A percentile compares a stretch with the other conserved stretches of the same genome.
Conservation (phyloP, 2,888 invertebrate species). For the Drosophila meridiana region DNA sequence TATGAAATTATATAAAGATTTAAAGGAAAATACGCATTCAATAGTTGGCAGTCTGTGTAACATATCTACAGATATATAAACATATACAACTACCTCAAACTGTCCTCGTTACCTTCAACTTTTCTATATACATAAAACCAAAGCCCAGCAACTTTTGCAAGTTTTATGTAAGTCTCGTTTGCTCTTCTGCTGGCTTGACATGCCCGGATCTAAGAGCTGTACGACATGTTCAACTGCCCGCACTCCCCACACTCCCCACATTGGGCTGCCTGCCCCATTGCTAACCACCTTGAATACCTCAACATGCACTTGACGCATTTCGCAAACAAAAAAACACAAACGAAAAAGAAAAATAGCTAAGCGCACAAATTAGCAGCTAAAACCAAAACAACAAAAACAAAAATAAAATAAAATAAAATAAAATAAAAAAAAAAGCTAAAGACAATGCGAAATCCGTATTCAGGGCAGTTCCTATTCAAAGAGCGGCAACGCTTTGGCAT, state of each 20-base stretch:
- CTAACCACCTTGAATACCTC: conserved; percentile 19
- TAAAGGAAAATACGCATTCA: no score
- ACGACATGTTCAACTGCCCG: conserved; percentile 31
- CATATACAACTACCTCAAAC: background rate
- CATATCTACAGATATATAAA: background rate
- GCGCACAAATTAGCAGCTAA: conserved; percentile 68
- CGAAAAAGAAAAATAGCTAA: conserved; percentile 35
- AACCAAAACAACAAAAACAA: conserved; percentile 1
- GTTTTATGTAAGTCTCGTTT: conserved; percentile 2
- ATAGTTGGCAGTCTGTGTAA: background rate
- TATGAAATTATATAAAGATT: no score
- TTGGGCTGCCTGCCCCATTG: background rate
- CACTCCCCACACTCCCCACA: background rate
- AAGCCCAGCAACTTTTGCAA: background rate
- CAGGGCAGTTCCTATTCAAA: conserved; percentile 77
- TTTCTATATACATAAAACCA: background rate
- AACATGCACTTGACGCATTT: conserved; percentile 55
- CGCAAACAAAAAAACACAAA: conserved; percentile 17
- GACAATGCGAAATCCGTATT: conserved; percentile 78
- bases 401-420: no score
- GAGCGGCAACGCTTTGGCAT: conserved; percentile 72
- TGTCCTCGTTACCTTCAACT: conserved; percentile 1
- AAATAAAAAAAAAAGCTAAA: conserved; percentile 7
- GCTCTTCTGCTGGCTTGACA: conserved; percentile 15
- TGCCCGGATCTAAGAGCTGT: conserved; percentile 47